Evolutionary conservation across 1,140 invertebrate genomes (phyloP).

Genomic region (Brachystomella parvula): DNA sequence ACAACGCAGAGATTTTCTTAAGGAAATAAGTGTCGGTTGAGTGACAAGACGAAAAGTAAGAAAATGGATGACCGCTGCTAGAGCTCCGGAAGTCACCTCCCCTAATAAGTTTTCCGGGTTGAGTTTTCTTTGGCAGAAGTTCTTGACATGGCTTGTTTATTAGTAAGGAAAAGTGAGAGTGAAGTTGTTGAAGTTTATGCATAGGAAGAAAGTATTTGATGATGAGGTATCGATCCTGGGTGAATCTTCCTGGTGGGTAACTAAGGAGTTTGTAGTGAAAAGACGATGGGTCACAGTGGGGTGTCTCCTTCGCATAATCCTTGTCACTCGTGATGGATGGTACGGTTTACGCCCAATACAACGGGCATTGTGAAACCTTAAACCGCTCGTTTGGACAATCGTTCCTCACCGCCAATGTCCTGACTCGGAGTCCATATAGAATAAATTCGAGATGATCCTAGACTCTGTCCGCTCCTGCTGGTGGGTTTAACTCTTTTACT

Average conservation of each 20-base stretch:
- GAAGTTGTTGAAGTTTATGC: neutral
- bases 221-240: slow-evolving; percentile 36
- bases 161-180: neutral
- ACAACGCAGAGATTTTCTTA: too few species aligned
- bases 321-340: slow-evolving; percentile 38
- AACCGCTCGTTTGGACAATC: neutral
- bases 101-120: too few species aligned
- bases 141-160: neutral
- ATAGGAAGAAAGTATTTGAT: slow-evolving; percentile 9
- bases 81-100: too few species aligned
- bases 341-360: slow-evolving; percentile 32
- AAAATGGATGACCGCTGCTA: too few species aligned
- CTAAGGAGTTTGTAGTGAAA: neutral
- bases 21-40: too few species aligned
- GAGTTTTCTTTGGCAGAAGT: too few species aligned
- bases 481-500: too few species aligned
- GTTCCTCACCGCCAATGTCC: too few species aligned
- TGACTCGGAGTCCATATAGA: too few species aligned
- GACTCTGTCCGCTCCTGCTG: too few species aligned
- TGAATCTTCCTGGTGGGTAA: neutral
- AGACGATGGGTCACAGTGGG: slow-evolving; percentile 35
- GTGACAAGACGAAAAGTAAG: too few species aligned
- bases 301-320: slow-evolving; percentile 37
- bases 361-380: neutral
- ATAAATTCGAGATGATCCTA: too few species aligned